Base-by-base conservation (phyloP, 2,113 vertebrate genomes). In the Telmatochromis bifrenatus region DNA sequence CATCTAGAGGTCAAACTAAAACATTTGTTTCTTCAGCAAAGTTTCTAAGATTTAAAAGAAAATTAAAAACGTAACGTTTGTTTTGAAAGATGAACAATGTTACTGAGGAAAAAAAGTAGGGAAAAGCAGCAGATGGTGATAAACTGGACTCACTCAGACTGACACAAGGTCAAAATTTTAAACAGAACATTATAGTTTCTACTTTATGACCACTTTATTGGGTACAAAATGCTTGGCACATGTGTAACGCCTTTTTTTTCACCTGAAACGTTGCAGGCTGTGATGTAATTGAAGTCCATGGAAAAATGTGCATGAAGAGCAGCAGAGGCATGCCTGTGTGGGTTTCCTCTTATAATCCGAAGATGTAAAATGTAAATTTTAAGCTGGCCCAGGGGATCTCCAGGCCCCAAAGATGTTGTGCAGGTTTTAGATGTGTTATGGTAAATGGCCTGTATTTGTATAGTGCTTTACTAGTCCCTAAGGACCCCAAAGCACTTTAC, bases 231-330 rank as follows among this genome's bases (percentile, higher is more conserved):
- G 53, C 10, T 55, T 55, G 11, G 0, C 23, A 55, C 53, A 3
- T 13, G 53, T 55, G 0, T 55, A 0, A 23, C 2, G 0, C 21
- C 21, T 13, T 23, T n/a, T 55, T 55, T 55, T 0, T 55, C 53
- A 55, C 4, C 21, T 23, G 21, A 55, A 55, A 55, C 11, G 1
- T 54, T 3, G 2, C 6, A 54, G 1, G 53, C 53, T 54, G 53
- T 54, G n/a, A 7, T 11, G n/a, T 54, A 54, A 0, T 21, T 54
- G 51, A 54, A 1, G 51, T 11, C 6, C 0, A 0, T 54, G 2
- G 53, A 0, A 54, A 54, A 12, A 12, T 54, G n/a, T 56, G 54
- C 21, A 26, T 23, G 54, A 0, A 56, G 21, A 23, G 1, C 54
- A 56, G 54, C 21, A 26, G 7, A 55, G 3, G n/a, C 21, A 0